These are phyloP conservation scores for Phalacrocorax brasilianus DNA, from an alignment of 2,113 vertebrate genomes.

Conservation along the genomic window DNA sequence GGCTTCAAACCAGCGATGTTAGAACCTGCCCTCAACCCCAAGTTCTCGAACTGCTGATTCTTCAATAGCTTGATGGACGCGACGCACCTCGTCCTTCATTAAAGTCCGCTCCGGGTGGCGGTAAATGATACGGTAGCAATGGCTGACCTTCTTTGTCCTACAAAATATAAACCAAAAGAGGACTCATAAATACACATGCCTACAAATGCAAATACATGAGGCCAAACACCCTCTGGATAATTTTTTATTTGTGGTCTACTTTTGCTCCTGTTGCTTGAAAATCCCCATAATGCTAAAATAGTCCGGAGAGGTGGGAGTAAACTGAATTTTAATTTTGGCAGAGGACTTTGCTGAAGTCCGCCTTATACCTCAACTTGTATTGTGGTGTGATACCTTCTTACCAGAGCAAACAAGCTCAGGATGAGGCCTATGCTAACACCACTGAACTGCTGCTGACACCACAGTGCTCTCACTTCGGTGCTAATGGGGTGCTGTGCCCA, in stretches of 20 bases:
- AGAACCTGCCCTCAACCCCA: slow-evolving; percentile 87
- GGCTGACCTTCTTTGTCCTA: slow-evolving; percentile 87
- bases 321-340: slow-evolving; percentile 27
- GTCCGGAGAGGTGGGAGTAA: neutral
- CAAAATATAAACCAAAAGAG: slow-evolving; percentile 20
- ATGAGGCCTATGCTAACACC: neutral
- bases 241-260: neutral
- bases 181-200: neutral
- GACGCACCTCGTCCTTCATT: slow-evolving; percentile 82
- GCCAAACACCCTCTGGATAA: neutral
- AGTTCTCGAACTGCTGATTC: slow-evolving; percentile 75
- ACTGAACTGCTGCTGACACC: neutral
- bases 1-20: neutral
- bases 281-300: slow-evolving; percentile 40
- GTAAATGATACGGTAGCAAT: slow-evolving; percentile 90
- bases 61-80: slow-evolving; percentile 81
- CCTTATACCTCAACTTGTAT: neutral
- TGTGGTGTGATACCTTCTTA: neutral
- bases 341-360: neutral
- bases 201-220: neutral
- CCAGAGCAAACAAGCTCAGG: neutral
- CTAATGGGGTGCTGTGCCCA: neutral
- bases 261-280: slow-evolving; percentile 23
- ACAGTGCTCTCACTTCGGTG: neutral
- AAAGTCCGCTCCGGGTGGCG: slow-evolving; percentile 92